Base-by-base conservation (phyloP, 2,888 invertebrate species). In the Pristionchus exspectatus region DNA sequence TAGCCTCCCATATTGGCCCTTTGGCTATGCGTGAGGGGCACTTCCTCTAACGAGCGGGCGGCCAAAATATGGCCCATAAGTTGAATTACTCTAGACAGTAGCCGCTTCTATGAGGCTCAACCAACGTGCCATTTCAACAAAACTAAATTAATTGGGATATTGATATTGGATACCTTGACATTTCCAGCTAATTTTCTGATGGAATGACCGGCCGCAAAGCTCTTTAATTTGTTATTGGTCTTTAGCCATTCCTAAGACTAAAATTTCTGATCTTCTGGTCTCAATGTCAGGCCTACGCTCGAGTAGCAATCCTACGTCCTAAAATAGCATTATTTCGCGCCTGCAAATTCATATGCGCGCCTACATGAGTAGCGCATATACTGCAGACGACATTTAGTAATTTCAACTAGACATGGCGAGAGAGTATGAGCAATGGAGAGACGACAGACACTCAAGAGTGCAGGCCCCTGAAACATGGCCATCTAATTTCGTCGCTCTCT, bases 401-500 rank as follows among this genome's bases (percentile, higher is more conserved):
- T 69, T 30, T 69, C 69, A 27, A 69, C 18, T 18, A 69, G 69
- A 69, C 69, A 30, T 27, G 9, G 30, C 30, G 27, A 69, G 69
- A 69, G 69, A 69, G 69, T 14, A 14, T 18, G 30, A 1, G 18
- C 38, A 30, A 69, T 1, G 30, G 69, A 30, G 30, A 30, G 30
- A 30, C n/a, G 27, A 2, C 30, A 10, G 30, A 30, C 30, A 14
- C 30, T 69, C 69, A 66, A 66, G 18, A 18, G 38, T n/a, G n/a
- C 56, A 18, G 44, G 44, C 12, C 59, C 18, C n/a, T n/a, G 63
- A 63, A 63, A 63, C 63, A 24, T 24, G 10, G 24, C 74, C 74
- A 74, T 74, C 38, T 74, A 74, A 74, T 74, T 74, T 38, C 74
- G 74, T 33, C 74, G 12, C 30, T 66, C 33, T 27, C 74, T 74